Evolutionary conservation across 1,140 invertebrate genomes (phyloP), one percentile per base, ranked within the genome.

Genomic region (Stegodyphus mimosarum): DNA sequence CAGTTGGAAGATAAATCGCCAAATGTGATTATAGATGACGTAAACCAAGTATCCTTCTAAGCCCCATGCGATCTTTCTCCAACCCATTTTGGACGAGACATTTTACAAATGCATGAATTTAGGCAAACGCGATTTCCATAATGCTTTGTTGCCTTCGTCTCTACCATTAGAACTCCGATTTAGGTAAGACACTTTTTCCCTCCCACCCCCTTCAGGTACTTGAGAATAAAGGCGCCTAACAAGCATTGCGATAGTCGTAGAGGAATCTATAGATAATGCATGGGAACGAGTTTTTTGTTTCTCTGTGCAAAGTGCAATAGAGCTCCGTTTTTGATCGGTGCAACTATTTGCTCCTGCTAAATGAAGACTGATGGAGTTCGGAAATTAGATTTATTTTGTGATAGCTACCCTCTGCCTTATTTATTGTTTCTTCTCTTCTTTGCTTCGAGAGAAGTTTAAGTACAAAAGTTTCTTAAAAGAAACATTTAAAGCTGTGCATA

Each of bases 41-140:
- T 33, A n/a, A n/a, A n/a, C 52, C 69, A 69, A 81, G 78, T 71
- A 67, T 67, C 71, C 71, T 71, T 55, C 48, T 17, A 49, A 79
- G 55, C 77, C 77, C 18, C 64, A 51, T 18, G 9, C 63, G 52
- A 79, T 79, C 64, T 70, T 70, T 71, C 53, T 33, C 75, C 55
- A 6, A 70, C 70, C 78, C 66, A 67, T 18, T 72, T 64, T 33
- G 33, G 33, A 18, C 70, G 18, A 75, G 71, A 76, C 66, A 60
- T 84, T 84, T 84, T 84, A 76, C 81, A 84, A 84, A 84, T 84
- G 81, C 81, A 84, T 76, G 81, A 84, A 84, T 75, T 75, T 84
- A 67, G 70, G 81, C 69, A 76, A 84, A 84, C 72, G 71, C 80
- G 72, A 84, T 84, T 84, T 84, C 81, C 81, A 84, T 84, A 84